Percentiles rank a stretch among this genome's conserved stretches.
phyloP scores from a whole-genome alignment of 1,140 invertebrate genomes.

The Dreissena rostriformis region DNA sequence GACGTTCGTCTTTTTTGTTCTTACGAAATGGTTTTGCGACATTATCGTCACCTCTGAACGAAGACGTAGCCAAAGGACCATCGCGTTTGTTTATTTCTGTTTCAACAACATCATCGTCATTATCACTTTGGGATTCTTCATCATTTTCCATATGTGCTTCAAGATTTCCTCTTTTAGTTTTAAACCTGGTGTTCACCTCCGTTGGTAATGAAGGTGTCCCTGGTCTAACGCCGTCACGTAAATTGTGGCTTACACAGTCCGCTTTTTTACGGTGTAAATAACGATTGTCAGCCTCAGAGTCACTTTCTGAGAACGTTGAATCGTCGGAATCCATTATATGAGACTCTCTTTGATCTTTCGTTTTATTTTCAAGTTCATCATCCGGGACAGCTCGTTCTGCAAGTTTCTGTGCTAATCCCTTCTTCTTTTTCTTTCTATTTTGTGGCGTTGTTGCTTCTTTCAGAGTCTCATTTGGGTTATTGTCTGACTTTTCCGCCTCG shows the following conservation, averaged over 20 bases:
- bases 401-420: background rate
- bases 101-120: background rate
- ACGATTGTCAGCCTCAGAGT: background rate
- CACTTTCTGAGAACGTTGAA: background rate
- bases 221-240: background rate
- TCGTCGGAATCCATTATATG: background rate
- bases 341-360: background rate
- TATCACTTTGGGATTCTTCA: background rate
- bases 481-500: background rate
- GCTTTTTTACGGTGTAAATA: background rate
- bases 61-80: conserved; percentile 25
- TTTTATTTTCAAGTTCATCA: background rate
- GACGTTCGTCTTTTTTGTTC: background rate
- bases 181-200: background rate
- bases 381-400: background rate
- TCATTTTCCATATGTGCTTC: background rate
- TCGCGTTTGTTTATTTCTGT: conserved; percentile 1
- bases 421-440: background rate
- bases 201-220: background rate
- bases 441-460: background rate
- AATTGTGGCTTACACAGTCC: background rate
- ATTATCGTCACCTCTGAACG: background rate
- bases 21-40: background rate
- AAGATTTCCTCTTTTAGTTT: background rate
- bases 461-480: background rate